phyloP scores from a whole-genome alignment of 2,888 invertebrate genomes.

The Folsomia manolachei region DNA sequence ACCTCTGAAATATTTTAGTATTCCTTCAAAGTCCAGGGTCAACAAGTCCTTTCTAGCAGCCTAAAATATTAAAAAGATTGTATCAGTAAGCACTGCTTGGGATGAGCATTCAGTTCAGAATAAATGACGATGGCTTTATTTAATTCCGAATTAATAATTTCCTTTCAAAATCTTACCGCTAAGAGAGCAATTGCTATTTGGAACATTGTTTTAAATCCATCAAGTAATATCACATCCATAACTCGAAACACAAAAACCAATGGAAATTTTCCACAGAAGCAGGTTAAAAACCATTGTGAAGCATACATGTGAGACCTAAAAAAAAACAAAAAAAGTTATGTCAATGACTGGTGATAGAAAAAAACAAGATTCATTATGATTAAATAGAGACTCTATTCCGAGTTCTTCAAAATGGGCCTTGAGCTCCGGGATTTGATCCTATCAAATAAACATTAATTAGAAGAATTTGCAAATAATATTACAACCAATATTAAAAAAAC shows the following conservation, averaged over 20 bases:
- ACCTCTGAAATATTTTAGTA: conserved; percentile 95
- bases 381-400: conserved; percentile 90
- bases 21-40: conserved; percentile 93
- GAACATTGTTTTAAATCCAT: conserved; percentile 92
- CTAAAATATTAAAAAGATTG: conserved; percentile 53
- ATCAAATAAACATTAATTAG: conserved; percentile 6
- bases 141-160: background rate
- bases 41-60: conserved; percentile 84
- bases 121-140: too few relatives aligned
- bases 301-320: conserved; percentile 77
- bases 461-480: too few relatives aligned
- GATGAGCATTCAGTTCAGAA: too few relatives aligned
- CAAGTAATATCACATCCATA: conserved; percentile 89
- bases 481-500: too few relatives aligned
- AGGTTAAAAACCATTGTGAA: conserved; percentile 98
- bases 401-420: conserved; percentile 77
- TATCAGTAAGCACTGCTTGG: too few relatives aligned
- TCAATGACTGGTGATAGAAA: conserved; percentile 57
- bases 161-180: conserved; percentile 62
- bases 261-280: conserved; percentile 99
- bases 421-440: conserved; percentile 76
- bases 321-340: background rate
- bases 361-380: too few relatives aligned
- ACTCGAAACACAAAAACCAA: conserved; percentile 95
- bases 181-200: conserved; percentile 93